Evolutionary conservation across 2,113 vertebrate genomes (phyloP), one percentile per base, ranked within the genome.

Genomic region (Anseranas semipalmata): DNA sequence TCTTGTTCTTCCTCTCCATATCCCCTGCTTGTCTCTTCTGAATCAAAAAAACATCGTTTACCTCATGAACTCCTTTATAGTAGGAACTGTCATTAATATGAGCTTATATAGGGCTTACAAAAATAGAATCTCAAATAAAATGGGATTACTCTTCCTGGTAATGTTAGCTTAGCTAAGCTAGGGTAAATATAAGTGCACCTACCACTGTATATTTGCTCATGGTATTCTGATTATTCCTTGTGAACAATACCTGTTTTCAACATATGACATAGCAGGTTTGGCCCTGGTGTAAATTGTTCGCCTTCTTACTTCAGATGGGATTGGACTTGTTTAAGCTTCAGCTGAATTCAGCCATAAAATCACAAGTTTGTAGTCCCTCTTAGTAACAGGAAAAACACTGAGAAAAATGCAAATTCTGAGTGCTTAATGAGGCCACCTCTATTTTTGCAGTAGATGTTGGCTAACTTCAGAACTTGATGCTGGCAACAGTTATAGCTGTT

Each of bases 81-180:
- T 46, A 83, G 71, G 59, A 77, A 77, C 52, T 87, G 10, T 48
- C 52, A 78, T 78, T 74, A 85, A 93, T 75, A 65, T 14, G 89
- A 87, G 35, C 33, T 89, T 82, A 55, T 85, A 78, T 27, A 76
- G 77, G 82, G 24, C 22, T 89, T 75, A 48, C 43, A 65, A 35
- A 95, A 96, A 94, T 82, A 89, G 87, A 96, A 82, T 76, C 62
- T 76, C 53, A 87, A 93, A 85, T 82, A 79, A 96, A 93, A 76
- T 14, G 20, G 66, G 68, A 68, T 89, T 91, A 28, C 66, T 82
- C 22, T 82, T 94, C 77, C 81, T 87, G 66, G 81, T 79, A 89
- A 79, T 20, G 27, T 68, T 87, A 65, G 58, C 52, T 87, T 89
- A 92, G 84, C 66, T 85, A 93, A 94, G 48, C 48, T 72, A 79